Base-by-base conservation (phyloP, 1,140 invertebrate species). In the Drosophila sturtevanti region DNA sequence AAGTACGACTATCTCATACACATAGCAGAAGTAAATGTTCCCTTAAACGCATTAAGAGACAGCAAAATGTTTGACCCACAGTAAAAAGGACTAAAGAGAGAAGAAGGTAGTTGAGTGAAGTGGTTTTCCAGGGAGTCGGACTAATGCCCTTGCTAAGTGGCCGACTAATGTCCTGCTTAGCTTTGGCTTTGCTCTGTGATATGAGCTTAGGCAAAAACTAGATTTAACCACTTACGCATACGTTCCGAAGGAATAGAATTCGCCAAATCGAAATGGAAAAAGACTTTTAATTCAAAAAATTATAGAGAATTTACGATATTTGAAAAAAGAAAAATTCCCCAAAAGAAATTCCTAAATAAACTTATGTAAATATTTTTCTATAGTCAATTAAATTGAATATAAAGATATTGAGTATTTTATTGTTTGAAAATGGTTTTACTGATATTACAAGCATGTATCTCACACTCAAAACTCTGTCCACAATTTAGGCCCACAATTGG, bases 1-100 rank as follows among this genome's bases (percentile, higher is more conserved):
- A 67, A 80, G 80, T 48, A 44, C 14, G 41, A 16, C 14, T 56
- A 38, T 60, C 66, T 73, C 41, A 65, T 31, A 44, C 44, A 35
- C n/a, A 63, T 59, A 68, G 54, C 64, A 75, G 79, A 77, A 84
- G 41, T 77, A 87, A 87, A 79, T 89, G 68, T 21, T 48, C 84
- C 68, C 76, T 82, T 87, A 67, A 87, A 81, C 78, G 82, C 79
- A 86, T 86, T 86, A 76, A 73, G 79, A 72, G 67, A 38, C 59
- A 77, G 79, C 71, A 73, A 79, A 71, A 38, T 64, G 41, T 77
- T 87, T 70, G 75, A 68, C 68, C 82, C 77, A 65, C 41, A 48
- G 37, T n/a, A 38, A 21, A 48, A 18, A 21, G 41, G 16, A 54
- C 66, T 63, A 62, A 31, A 54, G 31, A 54, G 27, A 37, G 38